Base-by-base conservation (phyloP, 2,797 vertebrate species). In the Podargus strigoides region DNA sequence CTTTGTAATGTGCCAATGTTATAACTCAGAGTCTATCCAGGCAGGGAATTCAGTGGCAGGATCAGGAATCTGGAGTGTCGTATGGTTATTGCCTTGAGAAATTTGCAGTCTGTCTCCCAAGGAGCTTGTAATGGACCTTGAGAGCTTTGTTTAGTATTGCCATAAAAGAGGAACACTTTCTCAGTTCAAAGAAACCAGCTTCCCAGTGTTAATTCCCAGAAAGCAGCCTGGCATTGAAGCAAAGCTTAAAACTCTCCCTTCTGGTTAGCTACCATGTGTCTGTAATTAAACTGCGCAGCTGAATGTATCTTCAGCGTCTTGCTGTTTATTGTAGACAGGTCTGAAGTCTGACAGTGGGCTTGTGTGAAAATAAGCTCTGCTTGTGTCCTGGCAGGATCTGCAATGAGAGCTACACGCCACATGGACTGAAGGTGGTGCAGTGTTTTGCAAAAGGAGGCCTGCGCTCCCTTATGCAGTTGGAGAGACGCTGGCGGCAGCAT, bases 371-470 rank as follows among this genome's bases (percentile, higher is more conserved):
- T 64, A 58, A 91, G 70, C 72, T 95, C 85, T 93, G 39, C 88
- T 97, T 81, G 18, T 98, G 70, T 97, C 79, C 95, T 97, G 89
- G 53, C 95, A 99, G 99, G 98, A 98, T 99, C 95, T 98, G 98
- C 92, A 99, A 99, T 28, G 98, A 99, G 97, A 98, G 97, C 39
- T 99, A 99, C 52, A 58, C 98, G 55, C 99, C 99, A 10, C 99
- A 99, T 5, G 99, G 99, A n/a, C 98, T 99, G 96, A 99, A 99
- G 98, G 99, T 99, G 96, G 99, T 99, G 56, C 98, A 96, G 42
- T 97, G 96, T 14, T 98, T 98, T 27, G 98, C 98, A 5, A 92
- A 96, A 86, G 97, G 80, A 9, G 99, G 99, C 68, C 98, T 99
- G 77, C 97, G 89, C 18, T 98, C 99, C 63, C 98, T 99, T 63